Conservation (phyloP, 2,797 vertebrate genomes). For the Cynodonichthys magdalenae region DNA sequence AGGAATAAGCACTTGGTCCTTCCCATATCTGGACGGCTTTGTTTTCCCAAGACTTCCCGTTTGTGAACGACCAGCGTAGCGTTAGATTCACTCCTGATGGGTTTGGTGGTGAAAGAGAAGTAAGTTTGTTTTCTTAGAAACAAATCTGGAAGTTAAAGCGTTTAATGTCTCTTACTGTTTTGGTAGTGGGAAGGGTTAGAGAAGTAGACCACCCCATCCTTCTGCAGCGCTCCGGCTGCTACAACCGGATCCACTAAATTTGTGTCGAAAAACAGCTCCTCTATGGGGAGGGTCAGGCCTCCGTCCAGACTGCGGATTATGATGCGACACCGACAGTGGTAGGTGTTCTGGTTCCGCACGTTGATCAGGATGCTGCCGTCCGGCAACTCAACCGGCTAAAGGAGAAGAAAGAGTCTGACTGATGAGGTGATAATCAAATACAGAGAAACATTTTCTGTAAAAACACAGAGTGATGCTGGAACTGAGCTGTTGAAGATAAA, state of each 20-base stretch:
- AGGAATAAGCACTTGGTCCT: constrained; percentile 88
- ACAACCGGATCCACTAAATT: constrained; percentile 86
- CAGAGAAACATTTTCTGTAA: background rate
- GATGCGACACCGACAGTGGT: constrained; percentile 89
- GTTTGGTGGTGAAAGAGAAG: background rate
- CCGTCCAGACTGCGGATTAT: constrained; percentile 84
- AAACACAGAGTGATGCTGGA: no score
- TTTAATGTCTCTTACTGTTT: constrained; percentile 72
- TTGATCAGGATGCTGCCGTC: constrained; percentile 87
- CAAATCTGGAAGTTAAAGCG: no score
- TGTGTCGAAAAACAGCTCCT: constrained; percentile 81
- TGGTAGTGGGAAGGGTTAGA: constrained; percentile 83
- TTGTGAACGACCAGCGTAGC: constrained; percentile 88
- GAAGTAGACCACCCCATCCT: constrained; percentile 85
- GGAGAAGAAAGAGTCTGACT: background rate
- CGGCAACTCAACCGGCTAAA: constrained; percentile 84
- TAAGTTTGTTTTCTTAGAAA: background rate
- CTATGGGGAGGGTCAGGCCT: constrained; percentile 80
- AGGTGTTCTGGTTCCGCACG: constrained; percentile 87
- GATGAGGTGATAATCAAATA: background rate
- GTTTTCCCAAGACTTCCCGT: constrained; percentile 84
- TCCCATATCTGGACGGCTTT: constrained; percentile 85
- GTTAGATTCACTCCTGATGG: constrained; percentile 87
- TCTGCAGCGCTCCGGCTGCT: constrained; percentile 85
- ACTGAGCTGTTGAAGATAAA: no score